Evolutionary conservation across 2,113 vertebrate species (phyloP), one percentile per base, ranked within the genome.

Genomic region (Cephalopholis sonnerati): DNA sequence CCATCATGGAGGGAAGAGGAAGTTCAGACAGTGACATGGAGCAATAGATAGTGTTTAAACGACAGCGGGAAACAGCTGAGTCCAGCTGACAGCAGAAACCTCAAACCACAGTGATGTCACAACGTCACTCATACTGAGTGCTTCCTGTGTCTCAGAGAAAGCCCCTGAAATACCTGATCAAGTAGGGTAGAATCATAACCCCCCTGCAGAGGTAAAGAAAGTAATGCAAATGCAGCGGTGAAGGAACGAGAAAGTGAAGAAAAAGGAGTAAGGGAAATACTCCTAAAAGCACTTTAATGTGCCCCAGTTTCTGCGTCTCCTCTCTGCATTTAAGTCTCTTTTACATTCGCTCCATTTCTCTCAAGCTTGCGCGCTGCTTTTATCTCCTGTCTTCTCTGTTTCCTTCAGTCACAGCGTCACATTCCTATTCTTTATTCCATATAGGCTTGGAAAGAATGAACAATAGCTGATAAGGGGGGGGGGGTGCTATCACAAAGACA

Each of bases 101-200:
- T 67, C 69, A 78, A 78, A 89, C 89, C 84, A 24, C 87, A 86
- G 70, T 59, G 44, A 81, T 81, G 86, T 83, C 73, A 88, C 79
- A 71, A 85, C 27, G 2, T 54, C 17, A 51, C 8, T 72, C 20
- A 27, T 10, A 74, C 74, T 48, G 68, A 77, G 32, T 20, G 57
- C 32, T 84, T 90, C 89, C 82, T 88, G 70, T 61, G 59, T 72
- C 51, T 11, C 41, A 39, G 51, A 62, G 55, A 79, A 68, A 77
- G 64, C n/a, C 22, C 15, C 51, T 59, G 22, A 67, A 73, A 74
- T 27, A 15, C 12, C 1, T 68, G 20, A 62, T 53, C 18, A 48
- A 50, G 25, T 66, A 7, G 22, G 5, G 25, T 7, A 65, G n/a
- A 39, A 53, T 11, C 18, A 73, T 24, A 32, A 46, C 65, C 12